Evolutionary conservation across 2,888 invertebrate genomes (phyloP).

Genomic region (Xestia sexstrigata): DNA sequence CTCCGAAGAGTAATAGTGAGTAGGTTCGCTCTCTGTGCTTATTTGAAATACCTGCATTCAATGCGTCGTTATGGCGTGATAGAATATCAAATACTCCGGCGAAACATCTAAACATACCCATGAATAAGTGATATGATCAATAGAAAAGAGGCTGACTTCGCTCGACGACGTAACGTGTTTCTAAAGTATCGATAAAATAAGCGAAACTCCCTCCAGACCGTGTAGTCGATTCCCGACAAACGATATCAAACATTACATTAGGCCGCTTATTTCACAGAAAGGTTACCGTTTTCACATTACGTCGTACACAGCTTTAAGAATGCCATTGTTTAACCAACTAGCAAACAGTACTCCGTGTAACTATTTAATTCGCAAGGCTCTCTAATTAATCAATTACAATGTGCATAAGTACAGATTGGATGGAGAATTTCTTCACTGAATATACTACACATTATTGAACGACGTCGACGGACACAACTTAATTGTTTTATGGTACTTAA

Average conservation of each 20-base stretch:
- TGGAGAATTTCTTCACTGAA: constrained; percentile 48
- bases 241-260: constrained; percentile 64
- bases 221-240: constrained; percentile 56
- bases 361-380: constrained; percentile 65
- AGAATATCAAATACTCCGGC: constrained; percentile 26
- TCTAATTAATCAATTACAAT: constrained; percentile 65
- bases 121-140: constrained; percentile 35
- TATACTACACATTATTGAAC: constrained; percentile 37
- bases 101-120: constrained; percentile 2
- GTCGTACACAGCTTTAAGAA: constrained; percentile 63
- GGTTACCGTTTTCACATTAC: constrained; percentile 70
- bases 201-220: constrained; percentile 43
- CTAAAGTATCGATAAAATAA: constrained; percentile 55
- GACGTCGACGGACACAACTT: constrained; percentile 30
- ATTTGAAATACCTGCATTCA: constrained; percentile 34
- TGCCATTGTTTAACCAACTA: constrained; percentile 64
- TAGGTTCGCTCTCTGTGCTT: background rate
- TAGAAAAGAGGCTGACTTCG: constrained; percentile 26
- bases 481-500: constrained; percentile 58
- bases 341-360: constrained; percentile 64
- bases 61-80: constrained; percentile 1
- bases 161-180: constrained; percentile 29
- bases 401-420: constrained; percentile 45
- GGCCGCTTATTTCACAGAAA: constrained; percentile 60
- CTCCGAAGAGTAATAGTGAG: constrained; percentile 1